Evolutionary conservation across 2,888 invertebrate species (phyloP).

Genomic region (Tigriopus californicus): DNA sequence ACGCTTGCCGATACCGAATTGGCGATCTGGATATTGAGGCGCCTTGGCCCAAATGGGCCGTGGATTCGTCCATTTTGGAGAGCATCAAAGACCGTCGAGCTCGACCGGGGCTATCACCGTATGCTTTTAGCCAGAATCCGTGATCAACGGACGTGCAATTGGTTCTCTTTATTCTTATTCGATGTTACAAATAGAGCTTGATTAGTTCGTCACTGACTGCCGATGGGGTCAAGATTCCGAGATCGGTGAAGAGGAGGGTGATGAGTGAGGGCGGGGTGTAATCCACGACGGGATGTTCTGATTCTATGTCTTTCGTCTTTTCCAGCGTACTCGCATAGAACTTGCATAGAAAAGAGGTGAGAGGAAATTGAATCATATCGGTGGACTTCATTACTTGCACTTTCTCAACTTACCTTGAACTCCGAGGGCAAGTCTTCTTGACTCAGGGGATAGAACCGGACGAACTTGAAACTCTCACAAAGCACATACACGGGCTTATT

Average conservation of each 20-base stretch:
- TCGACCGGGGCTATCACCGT: too few species aligned
- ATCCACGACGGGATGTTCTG: slow-evolving; percentile 59
- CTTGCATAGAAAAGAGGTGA: slow-evolving; percentile 27
- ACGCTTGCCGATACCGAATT: background rate
- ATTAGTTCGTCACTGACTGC: slow-evolving; percentile 95
- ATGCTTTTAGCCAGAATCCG: background rate
- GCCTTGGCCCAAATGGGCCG: slow-evolving; percentile 2
- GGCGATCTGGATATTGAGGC: background rate
- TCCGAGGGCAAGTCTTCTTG: slow-evolving; percentile 58
- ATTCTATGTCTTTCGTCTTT: slow-evolving; percentile 30
- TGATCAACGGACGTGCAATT: background rate
- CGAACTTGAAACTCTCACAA: slow-evolving; percentile 94
- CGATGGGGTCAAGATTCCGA: slow-evolving; percentile 86
- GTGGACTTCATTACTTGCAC: background rate
- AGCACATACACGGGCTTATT: slow-evolving; percentile 90
- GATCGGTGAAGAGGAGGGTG: slow-evolving; percentile 77
- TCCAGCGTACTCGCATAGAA: slow-evolving; percentile 34
- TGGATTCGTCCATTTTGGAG: too few species aligned
- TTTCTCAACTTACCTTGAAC: background rate
- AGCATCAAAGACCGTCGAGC: too few species aligned
- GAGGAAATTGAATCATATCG: background rate
- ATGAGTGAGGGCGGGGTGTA: slow-evolving; percentile 91
- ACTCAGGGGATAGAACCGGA: slow-evolving; percentile 75
- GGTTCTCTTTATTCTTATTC: slow-evolving; percentile 8
- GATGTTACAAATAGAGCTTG: slow-evolving; percentile 69